Base-by-base conservation (phyloP, 2,888 invertebrate genomes). In the Drosophila affinis region DNA sequence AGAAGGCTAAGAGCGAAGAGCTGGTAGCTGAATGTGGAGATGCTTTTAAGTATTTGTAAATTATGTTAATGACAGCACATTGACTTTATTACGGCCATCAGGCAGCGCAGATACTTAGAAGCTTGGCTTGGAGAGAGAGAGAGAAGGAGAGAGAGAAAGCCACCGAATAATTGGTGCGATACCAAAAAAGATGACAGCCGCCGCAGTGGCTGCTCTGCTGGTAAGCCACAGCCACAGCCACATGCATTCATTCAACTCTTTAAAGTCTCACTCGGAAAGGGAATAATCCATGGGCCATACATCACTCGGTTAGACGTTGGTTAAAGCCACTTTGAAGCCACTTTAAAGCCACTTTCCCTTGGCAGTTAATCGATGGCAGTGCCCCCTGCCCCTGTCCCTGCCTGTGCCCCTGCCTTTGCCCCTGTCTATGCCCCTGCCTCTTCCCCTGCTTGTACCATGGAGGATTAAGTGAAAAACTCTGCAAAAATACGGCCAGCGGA, bases 51-150 rank as follows among this genome's bases (percentile, higher is more conserved):
- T 78, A 87, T 89, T 81, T 85, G 79, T 74, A 76, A 83, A 83
- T 89, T 89, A 83, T 83, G 87, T 76, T 84, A 88, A 87, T 84
- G 88, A 76, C 85, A 75, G 76, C 71, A 71, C 87, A 88, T 88
- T 88, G 82, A 82, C 88, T 87, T 83, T 89, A 78, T 87, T 76
- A 81, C 61, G 73, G 54, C 61, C 75, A 58, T 54, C 64, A 56
- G 55, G 18, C 53, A 52, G 45, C 39, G 29, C 55, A 29, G 55
- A 57, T 57, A 58, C 47, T 57, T 18, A 47, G 48, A 58, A 48
- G 21, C 32, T 58, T 46, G 9, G 47, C 29, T 12, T n/a, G 48
- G 46, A 46, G 4, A 2, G 34, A 3, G 34, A 4, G 10, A 32
- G 32, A 10, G 48, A 32, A 51, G 1, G 32, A 0, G 10, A 0